These are phyloP conservation scores for Drosophila mauritiana DNA, from an alignment of 1,140 invertebrate species.

Conservation along the genomic window DNA sequence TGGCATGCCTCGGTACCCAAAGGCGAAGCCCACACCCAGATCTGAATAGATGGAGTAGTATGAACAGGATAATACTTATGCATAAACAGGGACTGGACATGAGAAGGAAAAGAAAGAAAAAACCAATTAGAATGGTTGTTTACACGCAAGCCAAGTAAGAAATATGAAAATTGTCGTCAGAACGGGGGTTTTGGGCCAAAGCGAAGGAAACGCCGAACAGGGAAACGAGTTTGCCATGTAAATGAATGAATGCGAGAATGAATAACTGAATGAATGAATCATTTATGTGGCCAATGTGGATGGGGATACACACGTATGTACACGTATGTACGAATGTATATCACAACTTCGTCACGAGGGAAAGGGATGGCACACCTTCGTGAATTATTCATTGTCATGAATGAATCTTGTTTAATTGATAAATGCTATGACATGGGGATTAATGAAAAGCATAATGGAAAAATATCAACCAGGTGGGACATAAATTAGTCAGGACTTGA, in stretches of 20 bases:
- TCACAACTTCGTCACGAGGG: neutral
- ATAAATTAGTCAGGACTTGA: constrained; percentile 14
- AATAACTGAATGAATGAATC: constrained; percentile 58
- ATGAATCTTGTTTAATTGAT: constrained; percentile 36
- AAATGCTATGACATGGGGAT: constrained; percentile 26
- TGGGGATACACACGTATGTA: constrained; percentile 3
- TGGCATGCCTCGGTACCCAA: constrained; percentile 39
- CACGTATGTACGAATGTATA: constrained; percentile 10
- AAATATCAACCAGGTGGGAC: constrained; percentile 9
- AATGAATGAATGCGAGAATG: constrained; percentile 51
- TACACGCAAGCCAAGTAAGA: constrained; percentile 71
- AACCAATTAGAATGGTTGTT: constrained; percentile 73
- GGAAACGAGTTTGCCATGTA: constrained; percentile 57
- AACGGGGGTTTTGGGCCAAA: constrained; percentile 3
- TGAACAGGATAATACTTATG: constrained; percentile 58
- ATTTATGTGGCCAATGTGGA: constrained; percentile 46
- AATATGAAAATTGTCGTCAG: constrained; percentile 46
- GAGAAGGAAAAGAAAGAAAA: constrained; percentile 35
- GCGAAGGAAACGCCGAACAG: constrained; percentile 33
- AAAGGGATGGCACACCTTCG: neutral
- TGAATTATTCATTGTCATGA: constrained; percentile 29
- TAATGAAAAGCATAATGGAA: constrained; percentile 21
- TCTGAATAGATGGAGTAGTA: constrained; percentile 20
- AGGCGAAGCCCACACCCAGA: constrained; percentile 15
- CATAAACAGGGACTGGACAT: constrained; percentile 67